These are phyloP conservation scores for Halictus ligatus DNA, from an alignment of 2,888 invertebrate genomes.

Conservation along the genomic window DNA sequence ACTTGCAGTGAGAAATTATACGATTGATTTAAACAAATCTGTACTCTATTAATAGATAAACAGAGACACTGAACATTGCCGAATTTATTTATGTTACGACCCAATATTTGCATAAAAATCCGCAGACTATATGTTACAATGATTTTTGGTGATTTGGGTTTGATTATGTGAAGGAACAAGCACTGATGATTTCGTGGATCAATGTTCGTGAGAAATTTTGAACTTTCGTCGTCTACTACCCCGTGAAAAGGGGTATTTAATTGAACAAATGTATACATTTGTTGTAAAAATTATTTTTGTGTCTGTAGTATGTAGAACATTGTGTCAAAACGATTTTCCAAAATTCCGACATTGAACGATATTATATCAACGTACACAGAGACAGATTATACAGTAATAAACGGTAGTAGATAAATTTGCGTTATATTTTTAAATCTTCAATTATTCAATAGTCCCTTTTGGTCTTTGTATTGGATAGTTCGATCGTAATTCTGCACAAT, in stretches of 20 bases:
- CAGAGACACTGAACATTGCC: neutral
- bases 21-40: neutral
- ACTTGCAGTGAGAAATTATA: neutral
- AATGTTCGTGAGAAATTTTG: too few relatives aligned
- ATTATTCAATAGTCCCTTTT: neutral
- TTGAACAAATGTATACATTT: neutral
- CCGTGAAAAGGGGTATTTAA: neutral
- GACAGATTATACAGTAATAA: neutral
- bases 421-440: too few relatives aligned
- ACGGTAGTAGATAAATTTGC: too few relatives aligned
- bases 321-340: neutral
- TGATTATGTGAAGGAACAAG: neutral
- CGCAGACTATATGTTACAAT: neutral
- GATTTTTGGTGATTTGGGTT: neutral
- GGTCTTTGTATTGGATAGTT: neutral
- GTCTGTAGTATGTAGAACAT: neutral
- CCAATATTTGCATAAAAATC: neutral
- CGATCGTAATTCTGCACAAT: neutral
- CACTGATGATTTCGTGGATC: neutral
- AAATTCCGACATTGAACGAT: neutral
- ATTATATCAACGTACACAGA: neutral
- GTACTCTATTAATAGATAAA: neutral
- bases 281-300: neutral
- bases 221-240: too few relatives aligned
- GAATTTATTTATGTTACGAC: neutral